phyloP scores from a whole-genome alignment of 2,113 vertebrate genomes.

The Psammodynastes pulverulentus region DNA sequence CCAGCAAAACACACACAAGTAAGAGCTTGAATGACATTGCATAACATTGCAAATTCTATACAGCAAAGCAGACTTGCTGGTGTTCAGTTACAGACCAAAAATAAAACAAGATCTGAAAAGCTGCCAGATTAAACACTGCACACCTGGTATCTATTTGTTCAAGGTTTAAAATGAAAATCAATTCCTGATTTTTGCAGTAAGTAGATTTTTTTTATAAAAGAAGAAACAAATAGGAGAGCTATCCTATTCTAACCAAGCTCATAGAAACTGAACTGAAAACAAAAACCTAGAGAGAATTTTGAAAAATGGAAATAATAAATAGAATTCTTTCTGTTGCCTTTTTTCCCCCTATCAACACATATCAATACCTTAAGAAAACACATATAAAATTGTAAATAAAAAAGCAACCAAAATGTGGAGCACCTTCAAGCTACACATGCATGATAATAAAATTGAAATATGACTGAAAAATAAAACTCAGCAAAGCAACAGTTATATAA shows the following conservation, averaged over 20 bases:
- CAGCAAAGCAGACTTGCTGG: conserved; percentile 22
- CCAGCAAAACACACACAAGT: conserved; percentile 12
- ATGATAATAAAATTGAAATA: conserved; percentile 61
- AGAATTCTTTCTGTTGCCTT: conserved; percentile 42
- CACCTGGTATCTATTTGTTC: conserved; percentile 65
- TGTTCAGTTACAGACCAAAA: conserved; percentile 56
- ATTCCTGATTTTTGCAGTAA: conserved; percentile 44
- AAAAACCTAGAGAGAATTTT: conserved; percentile 33
- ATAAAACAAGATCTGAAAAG: conserved; percentile 49
- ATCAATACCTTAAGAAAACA: conserved; percentile 49
- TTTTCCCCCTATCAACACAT: conserved; percentile 48
- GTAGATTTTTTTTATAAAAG: not conserved
- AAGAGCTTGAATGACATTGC: not conserved
- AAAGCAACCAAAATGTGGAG: conserved; percentile 47
- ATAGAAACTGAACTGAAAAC: not conserved
- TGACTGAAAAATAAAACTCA: conserved; percentile 60
- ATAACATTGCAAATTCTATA: conserved; percentile 16
- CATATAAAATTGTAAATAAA: conserved; percentile 44
- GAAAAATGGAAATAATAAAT: conserved; percentile 27
- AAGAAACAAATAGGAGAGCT: not conserved
- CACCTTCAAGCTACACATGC: conserved; percentile 39
- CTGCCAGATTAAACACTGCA: conserved; percentile 60
- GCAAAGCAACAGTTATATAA: conserved; percentile 49
- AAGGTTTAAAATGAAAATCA: conserved; percentile 63
- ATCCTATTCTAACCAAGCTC: conserved; percentile 5